Base-by-base conservation (phyloP, 2,113 vertebrate species). In the Vidua chalybeata region DNA sequence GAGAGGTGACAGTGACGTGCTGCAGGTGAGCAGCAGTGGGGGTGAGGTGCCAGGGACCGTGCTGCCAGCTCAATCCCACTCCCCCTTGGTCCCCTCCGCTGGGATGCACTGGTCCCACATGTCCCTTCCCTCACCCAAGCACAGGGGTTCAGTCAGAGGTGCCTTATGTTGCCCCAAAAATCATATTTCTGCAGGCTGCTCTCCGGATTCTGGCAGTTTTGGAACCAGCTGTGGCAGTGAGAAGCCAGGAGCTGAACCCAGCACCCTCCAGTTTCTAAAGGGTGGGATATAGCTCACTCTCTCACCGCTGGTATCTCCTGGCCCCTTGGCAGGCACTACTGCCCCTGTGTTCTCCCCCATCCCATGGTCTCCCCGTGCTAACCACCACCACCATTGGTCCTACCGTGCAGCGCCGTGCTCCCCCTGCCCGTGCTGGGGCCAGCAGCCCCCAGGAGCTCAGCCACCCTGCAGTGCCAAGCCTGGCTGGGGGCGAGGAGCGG, bases 371-470 rank as follows among this genome's bases (percentile, higher is more conserved):
- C 81, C 85, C 92, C 3, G 0, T 7, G 26, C 74, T 18, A 41
- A 27, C 87, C 73, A 37, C 81, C 33, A 18, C 46, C 35, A 15
- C 27, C 33, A 9, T 41, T 15, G 0, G 30, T 90, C 94, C 81
- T 94, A 94, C 91, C 89, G 86, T 93, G 85, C 67, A 41, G 71
- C 0, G 31, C 67, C 2, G 31, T 3, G 6, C 31, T 84, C 63
- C 74, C 66, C 28, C 30, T 0, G 46, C 77, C 81, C 1, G 28
- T 4, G 13, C 59, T 8, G 7, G 48, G 76, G 76, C 81, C 4
- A 10, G 87, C 86, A 88, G 89, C 86, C 75, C 83, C 80, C 45
- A 4, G 71, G 52, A 87, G 85, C 90, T 96, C 94, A 96, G 89
- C 78, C 7, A 7, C 90, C 74, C 88, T 20, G 30, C 17, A 4